A percentile compares a stretch with the other conserved stretches of the same genome.
These are phyloP conservation scores for Leptobrachium leishanense DNA, from an alignment of 2,113 vertebrate genomes.

Conservation along the genomic window DNA sequence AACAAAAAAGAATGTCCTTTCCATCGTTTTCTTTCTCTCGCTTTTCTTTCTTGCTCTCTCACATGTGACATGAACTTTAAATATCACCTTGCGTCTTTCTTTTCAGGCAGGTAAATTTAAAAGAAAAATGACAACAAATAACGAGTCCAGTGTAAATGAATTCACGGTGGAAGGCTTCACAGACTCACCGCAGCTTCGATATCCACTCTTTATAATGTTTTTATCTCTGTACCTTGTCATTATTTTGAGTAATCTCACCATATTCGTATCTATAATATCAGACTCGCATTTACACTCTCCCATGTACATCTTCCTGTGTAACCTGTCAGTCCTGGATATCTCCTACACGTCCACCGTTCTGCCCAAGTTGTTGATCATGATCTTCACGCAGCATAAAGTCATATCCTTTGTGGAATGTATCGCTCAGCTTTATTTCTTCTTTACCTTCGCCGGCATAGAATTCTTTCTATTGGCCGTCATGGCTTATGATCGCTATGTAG, in stretches of 20 bases:
- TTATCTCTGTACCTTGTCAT: slow-evolving; percentile 2
- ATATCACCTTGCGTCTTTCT: no score
- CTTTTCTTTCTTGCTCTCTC: no score
- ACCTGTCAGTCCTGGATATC: slow-evolving; percentile 12
- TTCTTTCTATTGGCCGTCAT: slow-evolving; percentile 31
- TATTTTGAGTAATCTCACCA: slow-evolving; percentile 4
- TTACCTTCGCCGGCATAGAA: slow-evolving; percentile 16
- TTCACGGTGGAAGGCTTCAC: slow-evolving; percentile 28
- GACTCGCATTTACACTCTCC: slow-evolving; percentile 21
- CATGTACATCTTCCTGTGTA: slow-evolving; percentile 21
- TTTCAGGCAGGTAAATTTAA: no score
- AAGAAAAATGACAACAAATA: background rate
- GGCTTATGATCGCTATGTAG: slow-evolving; percentile 35
- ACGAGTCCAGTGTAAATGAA: background rate
- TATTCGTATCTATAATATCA: slow-evolving; percentile 1
- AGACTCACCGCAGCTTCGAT: background rate
- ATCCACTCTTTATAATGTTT: slow-evolving; percentile 27
- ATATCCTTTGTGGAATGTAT: slow-evolving; percentile 6
- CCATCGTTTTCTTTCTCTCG: no score
- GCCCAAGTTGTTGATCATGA: slow-evolving; percentile 24
- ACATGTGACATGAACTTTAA: no score
- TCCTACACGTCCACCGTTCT: slow-evolving; percentile 13
- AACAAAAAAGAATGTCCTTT: no score
- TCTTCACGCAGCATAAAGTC: slow-evolving; percentile 4
- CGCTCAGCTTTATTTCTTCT: slow-evolving; percentile 20